Conservation (phyloP, 2,797 vertebrate species). For the Dryobates pubescens region DNA sequence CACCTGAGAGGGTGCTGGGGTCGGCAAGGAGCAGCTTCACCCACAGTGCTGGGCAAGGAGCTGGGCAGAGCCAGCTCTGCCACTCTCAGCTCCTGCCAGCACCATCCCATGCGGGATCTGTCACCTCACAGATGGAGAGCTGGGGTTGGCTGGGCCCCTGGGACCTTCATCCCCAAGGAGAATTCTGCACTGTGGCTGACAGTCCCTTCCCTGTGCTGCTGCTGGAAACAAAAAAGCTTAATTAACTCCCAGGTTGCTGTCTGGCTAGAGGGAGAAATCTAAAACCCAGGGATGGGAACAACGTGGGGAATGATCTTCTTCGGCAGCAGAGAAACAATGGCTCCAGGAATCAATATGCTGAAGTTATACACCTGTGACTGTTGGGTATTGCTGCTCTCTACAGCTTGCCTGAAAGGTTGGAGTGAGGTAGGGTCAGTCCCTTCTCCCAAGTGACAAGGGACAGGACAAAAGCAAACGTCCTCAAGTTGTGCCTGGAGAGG, state of each 20-base stretch:
- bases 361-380: not conserved
- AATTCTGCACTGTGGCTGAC: not conserved
- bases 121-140: accelerated
- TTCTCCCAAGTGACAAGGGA: not conserved
- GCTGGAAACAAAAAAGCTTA: slow-evolving; percentile 58
- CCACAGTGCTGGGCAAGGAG: not conserved
- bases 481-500: too few species aligned
- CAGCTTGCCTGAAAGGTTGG: not conserved
- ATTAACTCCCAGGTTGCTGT: slow-evolving; percentile 39
- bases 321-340: not conserved
- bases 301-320: slow-evolving; percentile 54
- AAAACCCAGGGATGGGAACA: slow-evolving; percentile 51
- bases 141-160: accelerated
- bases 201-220: not conserved
- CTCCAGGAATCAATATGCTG: slow-evolving; percentile 44
- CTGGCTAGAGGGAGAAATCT: slow-evolving; percentile 68
- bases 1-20: not conserved
- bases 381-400: not conserved
- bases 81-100: not conserved
- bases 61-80: not conserved
- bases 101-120: accelerated
- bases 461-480: not conserved
- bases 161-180: not conserved
- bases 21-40: not conserved
- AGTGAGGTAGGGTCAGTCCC: not conserved